A percentile compares a stretch with the other conserved stretches of the same genome.
phyloP scores from a whole-genome alignment of 2,888 invertebrate species.

The Polydrusus cervinus region DNA sequence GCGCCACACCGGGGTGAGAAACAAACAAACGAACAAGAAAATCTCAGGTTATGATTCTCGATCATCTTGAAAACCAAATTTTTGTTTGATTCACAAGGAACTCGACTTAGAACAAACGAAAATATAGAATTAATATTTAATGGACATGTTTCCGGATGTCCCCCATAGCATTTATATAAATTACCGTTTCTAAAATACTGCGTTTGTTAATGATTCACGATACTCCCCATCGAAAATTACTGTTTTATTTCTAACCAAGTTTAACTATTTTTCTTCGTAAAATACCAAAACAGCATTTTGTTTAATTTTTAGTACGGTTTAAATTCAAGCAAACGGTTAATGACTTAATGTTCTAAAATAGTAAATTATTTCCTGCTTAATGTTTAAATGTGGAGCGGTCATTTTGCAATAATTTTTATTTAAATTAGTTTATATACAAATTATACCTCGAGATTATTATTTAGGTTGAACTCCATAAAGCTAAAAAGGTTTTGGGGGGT shows the following conservation, averaged over 20 bases:
- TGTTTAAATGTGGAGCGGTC: constrained; percentile 22
- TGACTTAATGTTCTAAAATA: constrained; percentile 46
- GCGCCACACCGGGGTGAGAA: too few species aligned
- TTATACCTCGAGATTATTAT: background rate
- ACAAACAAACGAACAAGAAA: too few species aligned
- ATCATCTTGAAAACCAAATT: too few species aligned
- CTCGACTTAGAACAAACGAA: too few species aligned
- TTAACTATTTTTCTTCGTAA: background rate
- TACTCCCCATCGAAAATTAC: background rate
- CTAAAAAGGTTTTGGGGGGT: too few species aligned
- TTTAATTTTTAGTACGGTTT: constrained; percentile 26
- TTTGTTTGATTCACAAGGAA: too few species aligned
- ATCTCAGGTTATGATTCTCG: too few species aligned
- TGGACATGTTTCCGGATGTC: too few species aligned
- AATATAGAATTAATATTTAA: too few species aligned
- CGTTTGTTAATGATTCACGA: background rate
- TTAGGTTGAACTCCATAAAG: background rate
- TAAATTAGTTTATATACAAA: background rate
- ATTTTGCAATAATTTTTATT: constrained; percentile 21
- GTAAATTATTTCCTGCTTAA: constrained; percentile 52
- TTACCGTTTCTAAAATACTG: too few species aligned
- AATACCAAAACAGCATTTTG: background rate
- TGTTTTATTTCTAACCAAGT: background rate
- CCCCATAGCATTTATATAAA: too few species aligned
- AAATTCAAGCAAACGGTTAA: constrained; percentile 40